These are phyloP conservation scores for Hydractinia symbiolongicarpus DNA, from an alignment of 30 jellyfish, hydroid and myxozoan genomes.

Conservation along the genomic window DNA sequence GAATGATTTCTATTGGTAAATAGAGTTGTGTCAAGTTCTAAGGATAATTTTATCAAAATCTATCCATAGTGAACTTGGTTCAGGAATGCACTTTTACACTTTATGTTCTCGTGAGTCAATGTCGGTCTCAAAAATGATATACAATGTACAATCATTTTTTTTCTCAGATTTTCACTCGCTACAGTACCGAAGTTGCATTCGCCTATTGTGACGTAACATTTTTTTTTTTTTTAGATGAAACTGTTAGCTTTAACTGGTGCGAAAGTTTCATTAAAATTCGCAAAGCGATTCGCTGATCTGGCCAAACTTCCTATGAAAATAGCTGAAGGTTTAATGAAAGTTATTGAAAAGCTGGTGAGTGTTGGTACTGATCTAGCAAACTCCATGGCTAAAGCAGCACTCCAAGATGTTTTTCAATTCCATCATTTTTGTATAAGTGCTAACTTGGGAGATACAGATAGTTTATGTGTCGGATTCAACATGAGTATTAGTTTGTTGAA, in stretches of 20 bases:
- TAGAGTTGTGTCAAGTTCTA: too few relatives aligned
- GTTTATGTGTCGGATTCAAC: slow-evolving; percentile 26
- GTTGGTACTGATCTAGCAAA: slow-evolving; percentile 14
- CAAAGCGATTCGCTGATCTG: neutral
- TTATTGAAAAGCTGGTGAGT: slow-evolving; percentile 10
- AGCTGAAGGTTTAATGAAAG: neutral
- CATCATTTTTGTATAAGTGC: slow-evolving; percentile 27
- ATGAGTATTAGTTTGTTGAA: slow-evolving; percentile 17
- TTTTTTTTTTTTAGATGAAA: slow-evolving; percentile 10
- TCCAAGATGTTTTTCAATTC: slow-evolving; percentile 20
- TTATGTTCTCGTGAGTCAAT: too few relatives aligned
- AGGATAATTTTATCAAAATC: too few relatives aligned
- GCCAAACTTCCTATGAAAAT: slow-evolving; percentile 20
- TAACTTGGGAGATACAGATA: slow-evolving; percentile 23
- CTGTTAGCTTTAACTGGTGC: neutral
- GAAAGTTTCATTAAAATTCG: neutral
- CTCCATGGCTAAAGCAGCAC: slow-evolving; percentile 3
- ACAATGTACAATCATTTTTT: too few relatives aligned
- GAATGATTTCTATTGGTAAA: too few relatives aligned
- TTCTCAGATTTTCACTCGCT: too few relatives aligned
- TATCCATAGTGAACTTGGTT: too few relatives aligned
- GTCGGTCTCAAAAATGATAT: too few relatives aligned
- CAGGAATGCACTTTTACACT: too few relatives aligned
- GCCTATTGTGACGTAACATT: too few relatives aligned
- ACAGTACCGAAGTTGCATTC: too few relatives aligned